Evolutionary conservation across 2,797 vertebrate genomes (phyloP).

Genomic region (Sebastes diaconus): DNA sequence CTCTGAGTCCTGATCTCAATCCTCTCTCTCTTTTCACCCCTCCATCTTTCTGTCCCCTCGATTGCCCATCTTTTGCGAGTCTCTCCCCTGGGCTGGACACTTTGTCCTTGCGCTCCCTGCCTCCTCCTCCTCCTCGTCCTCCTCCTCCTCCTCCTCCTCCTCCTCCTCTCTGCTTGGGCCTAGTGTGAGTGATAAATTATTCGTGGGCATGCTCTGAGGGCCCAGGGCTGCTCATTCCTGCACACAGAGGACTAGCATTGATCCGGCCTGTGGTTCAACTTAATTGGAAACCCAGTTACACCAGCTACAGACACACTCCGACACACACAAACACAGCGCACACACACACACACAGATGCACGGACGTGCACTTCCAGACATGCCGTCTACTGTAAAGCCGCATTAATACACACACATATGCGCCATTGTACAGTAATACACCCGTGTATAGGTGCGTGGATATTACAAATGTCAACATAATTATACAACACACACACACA

Average conservation of each 20-base stretch:
- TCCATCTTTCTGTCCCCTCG: conserved; percentile 68
- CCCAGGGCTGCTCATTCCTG: conserved; percentile 84
- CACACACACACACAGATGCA: conserved; percentile 24
- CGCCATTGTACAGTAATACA: conserved; percentile 25
- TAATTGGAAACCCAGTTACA: conserved; percentile 86
- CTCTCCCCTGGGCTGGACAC: conserved; percentile 77
- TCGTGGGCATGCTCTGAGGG: conserved; percentile 82
- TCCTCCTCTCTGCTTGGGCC: conserved; percentile 62
- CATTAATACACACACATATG: conserved; percentile 49
- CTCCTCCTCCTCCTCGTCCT: conserved; percentile 49
- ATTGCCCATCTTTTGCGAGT: conserved; percentile 65
- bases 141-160: conserved; percentile 37
- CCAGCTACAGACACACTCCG: conserved; percentile 77
- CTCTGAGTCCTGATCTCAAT: conserved; percentile 58
- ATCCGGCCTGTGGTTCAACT: conserved; percentile 84
- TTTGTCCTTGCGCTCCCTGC: conserved; percentile 74
- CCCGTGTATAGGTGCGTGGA: conserved; percentile 24
- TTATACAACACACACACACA: conserved; percentile 34
- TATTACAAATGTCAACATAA: conserved; percentile 53
- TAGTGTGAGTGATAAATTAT: conserved; percentile 85
- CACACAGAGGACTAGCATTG: conserved; percentile 82
- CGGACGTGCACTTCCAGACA: conserved; percentile 15
- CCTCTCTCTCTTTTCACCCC: conserved; percentile 58
- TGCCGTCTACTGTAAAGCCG: conserved; percentile 35
- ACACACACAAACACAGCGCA: conserved; percentile 61